phyloP scores from a whole-genome alignment of 2,797 vertebrate genomes.

The Manis javanica region DNA sequence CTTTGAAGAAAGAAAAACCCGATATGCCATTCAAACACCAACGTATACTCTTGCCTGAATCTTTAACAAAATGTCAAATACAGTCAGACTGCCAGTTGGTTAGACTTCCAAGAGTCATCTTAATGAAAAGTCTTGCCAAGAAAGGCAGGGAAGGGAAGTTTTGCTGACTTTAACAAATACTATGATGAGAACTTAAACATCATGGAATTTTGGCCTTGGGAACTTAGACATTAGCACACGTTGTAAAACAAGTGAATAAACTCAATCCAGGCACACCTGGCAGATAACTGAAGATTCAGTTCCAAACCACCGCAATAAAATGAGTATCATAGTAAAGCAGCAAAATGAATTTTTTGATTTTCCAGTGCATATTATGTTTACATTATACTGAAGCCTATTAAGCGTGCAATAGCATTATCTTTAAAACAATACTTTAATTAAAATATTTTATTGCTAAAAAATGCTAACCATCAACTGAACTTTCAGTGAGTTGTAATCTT shows the following conservation, averaged over 20 bases:
- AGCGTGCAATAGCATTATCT: no score
- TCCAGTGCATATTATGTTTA: no score
- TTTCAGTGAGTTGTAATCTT: no score
- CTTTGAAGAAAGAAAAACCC: constrained; percentile 44
- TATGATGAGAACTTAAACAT: neutral
- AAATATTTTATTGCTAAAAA: no score
- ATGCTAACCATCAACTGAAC: no score
- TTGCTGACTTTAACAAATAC: neutral
- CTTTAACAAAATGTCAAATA: constrained; percentile 65
- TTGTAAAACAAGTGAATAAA: constrained; percentile 16
- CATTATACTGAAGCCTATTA: no score
- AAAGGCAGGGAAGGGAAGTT: neutral
- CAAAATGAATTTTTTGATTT: no score
- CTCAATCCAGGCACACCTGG: neutral
- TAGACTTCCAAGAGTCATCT: neutral
- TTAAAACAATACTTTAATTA: no score
- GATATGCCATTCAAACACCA: constrained; percentile 39
- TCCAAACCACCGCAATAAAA: no score
- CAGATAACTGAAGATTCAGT: no score
- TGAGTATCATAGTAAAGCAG: no score
- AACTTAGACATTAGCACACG: neutral
- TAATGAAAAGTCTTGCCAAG: constrained; percentile 33
- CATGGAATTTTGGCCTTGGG: neutral
- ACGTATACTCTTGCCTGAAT: neutral
- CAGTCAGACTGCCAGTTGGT: constrained; percentile 9